Conservation (phyloP, 2,888 invertebrate genomes). For the Chesias legatella region DNA sequence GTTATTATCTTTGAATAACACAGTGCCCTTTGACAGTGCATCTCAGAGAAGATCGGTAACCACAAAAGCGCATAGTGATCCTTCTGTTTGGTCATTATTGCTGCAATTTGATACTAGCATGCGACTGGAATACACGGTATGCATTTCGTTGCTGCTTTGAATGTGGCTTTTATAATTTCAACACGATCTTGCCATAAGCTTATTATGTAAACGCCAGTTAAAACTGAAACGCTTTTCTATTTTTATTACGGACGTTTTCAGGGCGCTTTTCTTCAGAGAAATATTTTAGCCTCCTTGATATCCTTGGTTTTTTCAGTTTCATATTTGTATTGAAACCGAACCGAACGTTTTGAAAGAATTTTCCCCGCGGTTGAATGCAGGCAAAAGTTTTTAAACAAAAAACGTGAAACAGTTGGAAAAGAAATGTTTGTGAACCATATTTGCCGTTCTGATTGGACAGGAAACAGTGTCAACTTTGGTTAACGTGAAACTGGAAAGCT, state of each 20-base stretch:
- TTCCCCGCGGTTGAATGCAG: background rate
- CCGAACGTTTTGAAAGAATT: background rate
- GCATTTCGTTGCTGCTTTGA: conserved; percentile 12
- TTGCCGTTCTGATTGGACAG: conserved; percentile 29
- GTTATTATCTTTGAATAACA: conserved; percentile 48
- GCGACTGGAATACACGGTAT: conserved; percentile 9
- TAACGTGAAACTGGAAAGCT: conserved; percentile 19
- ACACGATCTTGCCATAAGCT: too few species aligned
- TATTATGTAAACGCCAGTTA: too few species aligned
- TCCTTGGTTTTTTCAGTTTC: conserved; percentile 6
- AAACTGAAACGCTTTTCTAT: conserved; percentile 1
- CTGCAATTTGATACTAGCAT: conserved; percentile 26
- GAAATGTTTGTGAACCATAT: conserved; percentile 22
- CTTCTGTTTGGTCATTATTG: conserved; percentile 34
- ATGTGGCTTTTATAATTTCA: too few species aligned
- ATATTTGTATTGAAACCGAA: conserved; percentile 1
- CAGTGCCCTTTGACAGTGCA: conserved; percentile 43
- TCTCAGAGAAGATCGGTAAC: conserved; percentile 34
- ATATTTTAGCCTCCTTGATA: conserved; percentile 6
- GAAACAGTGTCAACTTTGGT: conserved; percentile 29
- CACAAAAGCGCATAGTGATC: conserved; percentile 39
- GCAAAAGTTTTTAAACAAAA: background rate
- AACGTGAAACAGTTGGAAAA: conserved; percentile 12
- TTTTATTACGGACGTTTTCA: conserved; percentile 1
- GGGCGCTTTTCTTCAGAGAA: conserved; percentile 6